These are phyloP conservation scores for Aptenodytes forsteri DNA, from an alignment of 2,113 vertebrate species.

Conservation along the genomic window DNA sequence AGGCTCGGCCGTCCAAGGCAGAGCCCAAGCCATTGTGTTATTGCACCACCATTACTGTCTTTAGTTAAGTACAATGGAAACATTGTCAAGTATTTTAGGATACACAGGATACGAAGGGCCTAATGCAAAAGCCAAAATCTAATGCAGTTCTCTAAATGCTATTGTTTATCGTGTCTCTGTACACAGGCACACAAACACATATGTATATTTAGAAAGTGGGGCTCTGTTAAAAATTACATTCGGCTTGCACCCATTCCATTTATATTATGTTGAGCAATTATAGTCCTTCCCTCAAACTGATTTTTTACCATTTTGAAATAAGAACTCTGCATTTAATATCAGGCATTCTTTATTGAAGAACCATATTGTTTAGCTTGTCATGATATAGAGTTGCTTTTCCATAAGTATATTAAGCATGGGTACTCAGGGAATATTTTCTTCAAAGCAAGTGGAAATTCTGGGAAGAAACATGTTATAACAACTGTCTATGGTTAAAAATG, in stretches of 20 bases:
- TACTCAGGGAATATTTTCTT: slow-evolving; percentile 80
- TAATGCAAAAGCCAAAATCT: slow-evolving; percentile 42
- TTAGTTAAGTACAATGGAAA: slow-evolving; percentile 59
- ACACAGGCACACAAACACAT: slow-evolving; percentile 18
- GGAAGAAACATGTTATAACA: slow-evolving; percentile 44
- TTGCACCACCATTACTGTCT: slow-evolving; percentile 39
- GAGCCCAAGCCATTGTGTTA: slow-evolving; percentile 33
- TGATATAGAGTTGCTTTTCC: slow-evolving; percentile 60
- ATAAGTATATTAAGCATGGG: slow-evolving; percentile 79
- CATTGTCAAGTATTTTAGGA: slow-evolving; percentile 10
- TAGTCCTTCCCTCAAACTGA: slow-evolving; percentile 20
- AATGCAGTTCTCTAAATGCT: slow-evolving; percentile 29
- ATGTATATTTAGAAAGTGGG: slow-evolving; percentile 62
- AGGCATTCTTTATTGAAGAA: slow-evolving; percentile 59
- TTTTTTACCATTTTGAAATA: slow-evolving; percentile 53
- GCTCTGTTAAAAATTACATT: slow-evolving; percentile 53
- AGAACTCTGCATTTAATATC: slow-evolving; percentile 55
- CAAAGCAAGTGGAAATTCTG: slow-evolving; percentile 82
- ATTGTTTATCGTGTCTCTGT: slow-evolving; percentile 55
- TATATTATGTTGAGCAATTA: slow-evolving; percentile 32
- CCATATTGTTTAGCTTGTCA: slow-evolving; percentile 46
- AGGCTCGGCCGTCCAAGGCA: neutral
- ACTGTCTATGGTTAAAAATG: slow-evolving; percentile 31
- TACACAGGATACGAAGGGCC: slow-evolving; percentile 4
- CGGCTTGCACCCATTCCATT: slow-evolving; percentile 45